Percentiles rank a stretch among this genome's conserved stretches.
phyloP scores from a whole-genome alignment of 2,797 vertebrate genomes.

The Phylloscopus collybita region DNA sequence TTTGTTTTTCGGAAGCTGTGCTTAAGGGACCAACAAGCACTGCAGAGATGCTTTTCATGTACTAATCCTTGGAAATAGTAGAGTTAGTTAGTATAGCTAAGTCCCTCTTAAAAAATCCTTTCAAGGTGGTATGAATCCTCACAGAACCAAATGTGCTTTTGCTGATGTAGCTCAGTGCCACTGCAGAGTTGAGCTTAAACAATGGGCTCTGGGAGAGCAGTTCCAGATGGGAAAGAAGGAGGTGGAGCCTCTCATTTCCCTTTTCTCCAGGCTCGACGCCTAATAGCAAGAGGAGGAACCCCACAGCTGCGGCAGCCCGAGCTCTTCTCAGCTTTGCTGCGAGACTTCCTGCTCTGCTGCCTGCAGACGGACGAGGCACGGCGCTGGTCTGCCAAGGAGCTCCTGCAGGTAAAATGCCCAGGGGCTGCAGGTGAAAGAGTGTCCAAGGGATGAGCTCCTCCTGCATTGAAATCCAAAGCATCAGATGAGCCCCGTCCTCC shows the following conservation, averaged over 20 bases:
- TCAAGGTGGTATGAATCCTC: not conserved
- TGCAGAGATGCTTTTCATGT: not conserved
- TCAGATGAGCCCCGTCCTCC: not conserved
- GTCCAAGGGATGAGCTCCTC: not conserved
- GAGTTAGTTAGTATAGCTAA: no score
- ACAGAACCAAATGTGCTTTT: not conserved
- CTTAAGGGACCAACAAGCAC: not conserved
- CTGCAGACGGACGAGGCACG: slow-evolving; percentile 79
- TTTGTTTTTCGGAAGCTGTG: not conserved
- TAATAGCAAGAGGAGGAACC: slow-evolving; percentile 86
- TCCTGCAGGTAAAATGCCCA: slow-evolving; percentile 80
- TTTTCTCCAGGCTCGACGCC: not conserved
- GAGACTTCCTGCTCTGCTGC: slow-evolving; percentile 53
- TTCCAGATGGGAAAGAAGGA: not conserved
- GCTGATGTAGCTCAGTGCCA: not conserved
- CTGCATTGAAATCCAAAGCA: not conserved
- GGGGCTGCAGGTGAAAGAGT: not conserved
- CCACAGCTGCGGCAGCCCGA: slow-evolving; percentile 87
- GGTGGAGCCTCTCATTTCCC: not conserved
- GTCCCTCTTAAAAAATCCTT: no score
- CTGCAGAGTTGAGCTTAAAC: not conserved
- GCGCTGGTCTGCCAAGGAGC: slow-evolving; percentile 81
- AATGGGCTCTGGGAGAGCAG: rapidly evolving
- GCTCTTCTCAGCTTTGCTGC: slow-evolving; percentile 82
- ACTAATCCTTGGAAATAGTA: not conserved